Evolutionary conservation across 2,113 vertebrate genomes (phyloP), one percentile per base, ranked within the genome.

Genomic region (Albula goreensis): DNA sequence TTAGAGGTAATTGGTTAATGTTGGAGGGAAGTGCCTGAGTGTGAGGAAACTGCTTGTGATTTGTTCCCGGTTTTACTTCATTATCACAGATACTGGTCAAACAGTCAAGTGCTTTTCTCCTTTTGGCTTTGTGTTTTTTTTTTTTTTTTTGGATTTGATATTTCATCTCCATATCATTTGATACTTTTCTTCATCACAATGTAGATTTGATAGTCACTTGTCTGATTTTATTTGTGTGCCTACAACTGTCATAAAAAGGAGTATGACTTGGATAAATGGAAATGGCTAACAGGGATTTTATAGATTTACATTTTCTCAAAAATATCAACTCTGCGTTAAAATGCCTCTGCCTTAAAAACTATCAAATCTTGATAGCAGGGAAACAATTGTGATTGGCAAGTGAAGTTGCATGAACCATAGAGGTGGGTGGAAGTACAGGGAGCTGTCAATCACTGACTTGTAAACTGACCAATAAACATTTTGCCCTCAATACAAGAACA

Each of bases 331-430:
- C n/a, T 22, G 70, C 22, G 31, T 31, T 74, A n/a, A 31, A 25
- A 25, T n/a, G 63, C 63, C 31, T 74, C 70, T 74, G 70, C 70
- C 70, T 74, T 74, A 74, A 74, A 41, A 74, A 70, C 63, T 74
- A 74, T 74, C 70, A 74, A 5, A 74, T 31, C 4, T 8, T 74
- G 70, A 74, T 74, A 74, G n/a, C 70, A 74, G 70, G 70, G 70
- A 74, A 74, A 31, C 70, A 74, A 74, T 41, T 3, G 22, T 70
- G 22, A 7, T 70, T 70, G 63, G 6, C 6, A 22, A n/a, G 63
- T 70, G 22, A 41, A 41, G 31, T 41, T 41, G 31, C 31, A 41
- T 41, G 31, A 41, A 41, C 31, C 31, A 0, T 41, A 41, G 31
- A 41, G 31, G 31, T 41, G 31, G 31, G 1, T 41, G 31, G 31